Evolutionary conservation across 1,140 invertebrate species (phyloP), one percentile per base, ranked within the genome.

Genomic region (Cephus cinctus): DNA sequence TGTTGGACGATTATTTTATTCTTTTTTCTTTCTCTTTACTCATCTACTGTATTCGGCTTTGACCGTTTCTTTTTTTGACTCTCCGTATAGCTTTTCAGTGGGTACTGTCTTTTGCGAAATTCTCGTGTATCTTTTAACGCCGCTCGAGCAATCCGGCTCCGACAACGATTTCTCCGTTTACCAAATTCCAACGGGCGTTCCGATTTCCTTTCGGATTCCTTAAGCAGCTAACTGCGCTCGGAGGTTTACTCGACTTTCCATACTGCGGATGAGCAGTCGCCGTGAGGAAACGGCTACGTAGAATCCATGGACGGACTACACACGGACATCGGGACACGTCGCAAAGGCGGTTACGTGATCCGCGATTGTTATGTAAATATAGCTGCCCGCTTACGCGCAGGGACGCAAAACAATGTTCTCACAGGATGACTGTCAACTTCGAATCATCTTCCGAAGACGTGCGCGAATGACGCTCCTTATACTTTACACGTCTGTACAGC

Each of bases 341-440:
- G 65, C 67, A 50, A 63, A 69, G 59, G 63, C 61, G 55, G 64
- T 74, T 74, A 72, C 69, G 71, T 71, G 65, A 74, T 71, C 57
- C 49, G 52, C 65, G 64, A 74, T 71, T 74, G 69, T 74, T 74
- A 74, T 74, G 71, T 71, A 74, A 74, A 74, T 74, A 69, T 60
- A 52, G 57, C 52, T 60, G 55, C 48, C 50, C 54, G 65, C 54
- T 66, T 69, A 65, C 63, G 59, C 60, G 52, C 59, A 61, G 63
- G 56, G 59, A 69, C 61, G 58, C 55, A 59, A 65, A 65, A 60
- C 57, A 59, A 27, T 27, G n/a, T 27, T 27, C 25, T 27, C 25
- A 27, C n/a, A 8, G 25, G 47, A 61, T 61, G 56, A 68, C 65
- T 68, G 57, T 65, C 56, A 57, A 63, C 61, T 65, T 60, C 18